These are phyloP conservation scores for Hippocampus mohnikei DNA, from an alignment of 2,113 vertebrate species.

Conservation along the genomic window DNA sequence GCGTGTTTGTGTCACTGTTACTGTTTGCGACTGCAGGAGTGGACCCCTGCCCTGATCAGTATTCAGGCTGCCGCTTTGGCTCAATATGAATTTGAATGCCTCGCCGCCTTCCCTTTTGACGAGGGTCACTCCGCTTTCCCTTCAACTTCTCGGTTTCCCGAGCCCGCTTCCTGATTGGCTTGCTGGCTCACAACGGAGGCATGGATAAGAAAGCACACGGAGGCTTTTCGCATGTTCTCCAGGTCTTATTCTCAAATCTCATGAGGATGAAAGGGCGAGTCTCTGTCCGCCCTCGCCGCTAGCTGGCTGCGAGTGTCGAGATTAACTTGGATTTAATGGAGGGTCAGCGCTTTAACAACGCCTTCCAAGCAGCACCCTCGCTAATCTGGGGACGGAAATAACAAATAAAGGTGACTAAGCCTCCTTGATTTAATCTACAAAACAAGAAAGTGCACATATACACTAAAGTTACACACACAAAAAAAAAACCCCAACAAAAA, in stretches of 20 bases:
- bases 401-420: background rate
- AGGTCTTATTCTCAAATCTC: slow-evolving; percentile 9
- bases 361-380: slow-evolving; percentile 30
- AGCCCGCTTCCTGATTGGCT: slow-evolving; percentile 39
- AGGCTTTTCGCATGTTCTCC: slow-evolving; percentile 34
- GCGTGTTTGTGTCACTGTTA: slow-evolving; percentile 14
- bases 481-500: no score
- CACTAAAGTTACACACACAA: background rate
- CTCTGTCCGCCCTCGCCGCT: slow-evolving; percentile 27
- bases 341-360: slow-evolving; percentile 11
- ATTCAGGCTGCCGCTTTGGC: slow-evolving; percentile 43
- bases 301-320: slow-evolving; percentile 34
- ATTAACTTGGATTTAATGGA: slow-evolving; percentile 49
- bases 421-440: background rate
- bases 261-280: slow-evolving; percentile 42
- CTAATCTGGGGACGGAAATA: slow-evolving; percentile 27
- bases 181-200: background rate
- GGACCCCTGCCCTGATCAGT: slow-evolving; percentile 38
- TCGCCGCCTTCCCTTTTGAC: slow-evolving; percentile 54
- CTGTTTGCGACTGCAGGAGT: slow-evolving; percentile 22
- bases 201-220: slow-evolving; percentile 8
- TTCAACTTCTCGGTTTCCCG: slow-evolving; percentile 20
- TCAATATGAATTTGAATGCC: slow-evolving; percentile 54
- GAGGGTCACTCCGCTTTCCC: slow-evolving; percentile 32
- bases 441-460: background rate